Percentiles rank a stretch among this genome's conserved stretches.
Evolutionary conservation across 2,888 invertebrate species (phyloP).

Genomic region (Tetragonisca angustula): DNA sequence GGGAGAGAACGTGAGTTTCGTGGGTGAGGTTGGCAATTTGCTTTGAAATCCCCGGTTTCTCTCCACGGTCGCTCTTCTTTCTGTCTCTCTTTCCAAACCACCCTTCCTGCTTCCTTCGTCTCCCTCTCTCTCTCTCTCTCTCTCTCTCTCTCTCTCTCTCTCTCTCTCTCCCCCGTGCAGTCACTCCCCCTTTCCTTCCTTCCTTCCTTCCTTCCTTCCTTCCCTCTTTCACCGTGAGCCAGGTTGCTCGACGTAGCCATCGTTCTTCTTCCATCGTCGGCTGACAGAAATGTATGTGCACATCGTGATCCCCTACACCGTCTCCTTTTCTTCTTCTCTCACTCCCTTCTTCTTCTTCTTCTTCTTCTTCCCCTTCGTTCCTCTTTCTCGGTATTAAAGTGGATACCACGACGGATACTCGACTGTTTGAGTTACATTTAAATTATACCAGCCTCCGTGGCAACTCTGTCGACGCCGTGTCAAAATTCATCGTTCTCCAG

Average conservation of each 20-base stretch:
- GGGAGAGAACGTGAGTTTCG: slow-evolving; percentile 15
- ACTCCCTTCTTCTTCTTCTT: too few relatives aligned
- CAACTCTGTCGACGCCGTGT: slow-evolving; percentile 18
- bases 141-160: slow-evolving; percentile 43
- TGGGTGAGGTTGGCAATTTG: slow-evolving; percentile 71
- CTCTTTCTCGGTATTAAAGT: slow-evolving; percentile 45
- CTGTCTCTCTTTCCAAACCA: slow-evolving; percentile 40
- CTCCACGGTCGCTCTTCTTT: slow-evolving; percentile 47
- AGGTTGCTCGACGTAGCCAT: slow-evolving; percentile 43
- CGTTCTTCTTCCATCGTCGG: slow-evolving; percentile 43
- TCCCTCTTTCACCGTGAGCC: slow-evolving; percentile 36
- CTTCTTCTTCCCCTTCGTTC: not conserved
- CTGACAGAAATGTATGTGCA: slow-evolving; percentile 53
- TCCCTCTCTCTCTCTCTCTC: slow-evolving; percentile 43
- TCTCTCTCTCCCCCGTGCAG: slow-evolving; percentile 25
- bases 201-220: slow-evolving; percentile 5
- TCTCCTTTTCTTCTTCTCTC: not conserved
- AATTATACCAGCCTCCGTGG: slow-evolving; percentile 40
- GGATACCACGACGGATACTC: slow-evolving; percentile 46
- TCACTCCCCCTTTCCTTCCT: not conserved
- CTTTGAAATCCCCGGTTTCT: slow-evolving; percentile 70
- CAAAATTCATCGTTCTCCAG: slow-evolving; percentile 27
- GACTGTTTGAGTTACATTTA: slow-evolving; percentile 53
- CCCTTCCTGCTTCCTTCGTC: slow-evolving; percentile 15
- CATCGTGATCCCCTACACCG: slow-evolving; percentile 40